Base-by-base conservation (phyloP, 2,113 vertebrate genomes). In the Brienomyrus brachyistius region DNA sequence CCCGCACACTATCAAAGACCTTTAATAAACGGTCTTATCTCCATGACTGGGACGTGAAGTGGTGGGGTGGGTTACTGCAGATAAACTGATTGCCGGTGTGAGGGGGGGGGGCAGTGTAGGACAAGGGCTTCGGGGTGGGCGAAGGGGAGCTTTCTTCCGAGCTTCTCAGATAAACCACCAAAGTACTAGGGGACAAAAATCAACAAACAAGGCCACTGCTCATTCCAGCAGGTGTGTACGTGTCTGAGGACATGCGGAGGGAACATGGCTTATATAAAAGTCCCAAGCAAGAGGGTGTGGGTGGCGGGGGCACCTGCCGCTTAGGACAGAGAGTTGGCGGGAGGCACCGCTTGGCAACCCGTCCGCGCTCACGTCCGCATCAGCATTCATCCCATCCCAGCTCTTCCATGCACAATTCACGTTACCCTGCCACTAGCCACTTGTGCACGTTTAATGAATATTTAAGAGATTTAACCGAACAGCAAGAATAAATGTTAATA, bases 101-200 rank as follows among this genome's bases (percentile, higher is more conserved):
- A n/a, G n/a, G 40, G 40, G 40, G 40, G 40, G 1, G 40, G 40
- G 40, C 83, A 51, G 52, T 89, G 92, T 83, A 92, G 35, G 50
- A 93, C 91, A 90, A 91, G 92, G 91, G 91, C 90, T 85, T 90
- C 90, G 91, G 93, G 88, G 80, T 91, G 92, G 90, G 91, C 70
- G 90, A 74, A 90, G 90, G 85, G 85, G 91, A 91, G 90, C 52
- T 90, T 56, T 87, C 91, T 91, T 94, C 95, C 94, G 93, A 94
- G 80, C n/a, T 19, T 66, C 89, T 91, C 93, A 94, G 94, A 96
- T 96, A 96, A 96, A 96, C 95, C 95, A 92, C 91, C 92, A 92
- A 89, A 91, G 91, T 90, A 35, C 70, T 91, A 90, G 93, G 89
- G 89, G 93, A 93, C 91, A 92, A 90, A 35, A 94, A 94, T 91